Evolutionary conservation across 1,140 invertebrate genomes (phyloP), one percentile per base, ranked within the genome.

Genomic region (Goniozus legneri): DNA sequence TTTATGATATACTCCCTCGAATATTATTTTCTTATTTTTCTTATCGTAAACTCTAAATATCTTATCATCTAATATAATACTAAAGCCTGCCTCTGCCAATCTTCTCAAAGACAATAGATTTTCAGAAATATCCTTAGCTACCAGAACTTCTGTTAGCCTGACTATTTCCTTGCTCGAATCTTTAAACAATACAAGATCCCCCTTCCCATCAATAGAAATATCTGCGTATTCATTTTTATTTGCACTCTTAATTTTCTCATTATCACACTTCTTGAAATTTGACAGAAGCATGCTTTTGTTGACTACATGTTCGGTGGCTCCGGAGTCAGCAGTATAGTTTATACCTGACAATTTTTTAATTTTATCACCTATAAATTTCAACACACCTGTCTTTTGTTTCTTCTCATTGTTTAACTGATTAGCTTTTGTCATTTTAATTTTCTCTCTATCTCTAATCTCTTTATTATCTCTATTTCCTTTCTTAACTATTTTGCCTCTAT

Each of bases 241-340:
- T 44, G 56, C 52, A 27, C 52, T 41, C 38, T 36, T 58, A 22
- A 58, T 54, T 3, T 33, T 19, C 10, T 18, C 33, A 2, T 7
- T 31, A 10, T 4, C n/a, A 32, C 18, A 38, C 54, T 39, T 51
- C 20, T 41, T n/a, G 36, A 51, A 58, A 33, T 54, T 33, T 3
- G 13, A 31, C 10, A 52, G 42, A 24, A 57, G 33, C 4, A 48
- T 37, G 16, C 44, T 41, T 39, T 51, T 52, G 40, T 54, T 54
- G 3, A 47, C 22, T 14, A 58, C 47, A n/a, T 54, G 52, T 19
- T 57, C 50, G 1, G 54, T 50, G 0, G 54, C 50, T n/a, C 56
- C 56, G 6, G 56, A 54, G 30, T 58, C 56, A 10, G 47, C 54
- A 12, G 55, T 13, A 32, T 55, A 58, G 12, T n/a, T 38, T n/a